These are phyloP conservation scores for Acleris cristana DNA, from an alignment of 2,888 invertebrate genomes.

Conservation along the genomic window DNA sequence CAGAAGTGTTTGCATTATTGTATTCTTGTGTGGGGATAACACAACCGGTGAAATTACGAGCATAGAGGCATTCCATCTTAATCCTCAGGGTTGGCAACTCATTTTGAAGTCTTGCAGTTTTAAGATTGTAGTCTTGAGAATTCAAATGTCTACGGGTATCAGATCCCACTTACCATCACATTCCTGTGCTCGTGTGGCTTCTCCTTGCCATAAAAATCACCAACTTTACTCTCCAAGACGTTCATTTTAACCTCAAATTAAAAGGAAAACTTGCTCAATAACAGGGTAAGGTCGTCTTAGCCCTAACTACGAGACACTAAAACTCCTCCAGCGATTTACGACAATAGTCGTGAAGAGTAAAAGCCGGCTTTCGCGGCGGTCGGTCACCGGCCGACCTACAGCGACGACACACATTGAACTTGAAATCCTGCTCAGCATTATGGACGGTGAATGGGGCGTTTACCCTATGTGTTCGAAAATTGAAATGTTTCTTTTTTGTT, in stretches of 20 bases:
- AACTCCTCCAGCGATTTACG: slow-evolving; percentile 43
- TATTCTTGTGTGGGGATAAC: too few species aligned
- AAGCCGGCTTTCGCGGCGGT: slow-evolving; percentile 71
- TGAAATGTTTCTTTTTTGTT: slow-evolving; percentile 8
- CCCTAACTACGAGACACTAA: slow-evolving; percentile 10
- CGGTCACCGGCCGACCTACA: slow-evolving; percentile 72
- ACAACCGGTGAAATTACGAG: too few species aligned
- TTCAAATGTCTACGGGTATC: too few species aligned
- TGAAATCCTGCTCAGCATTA: slow-evolving; percentile 68
- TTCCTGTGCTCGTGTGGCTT: too few species aligned
- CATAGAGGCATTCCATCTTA: too few species aligned
- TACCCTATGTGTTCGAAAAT: slow-evolving; percentile 37
- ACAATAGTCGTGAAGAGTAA: slow-evolving; percentile 66
- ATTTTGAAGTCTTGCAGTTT: too few species aligned
- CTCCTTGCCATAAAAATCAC: too few species aligned
- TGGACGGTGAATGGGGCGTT: slow-evolving; percentile 45
- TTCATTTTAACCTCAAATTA: background rate
- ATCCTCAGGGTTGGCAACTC: too few species aligned
- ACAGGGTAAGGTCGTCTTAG: slow-evolving; percentile 4
- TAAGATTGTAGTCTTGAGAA: too few species aligned
- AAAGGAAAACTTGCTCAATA: slow-evolving; percentile 1
- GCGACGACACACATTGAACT: slow-evolving; percentile 70
- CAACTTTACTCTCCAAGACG: background rate
- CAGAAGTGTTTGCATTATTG: too few species aligned
- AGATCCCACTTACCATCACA: too few species aligned